Base-by-base conservation (phyloP, 1,140 invertebrate genomes). In the Leptoteleia sp. region DNA sequence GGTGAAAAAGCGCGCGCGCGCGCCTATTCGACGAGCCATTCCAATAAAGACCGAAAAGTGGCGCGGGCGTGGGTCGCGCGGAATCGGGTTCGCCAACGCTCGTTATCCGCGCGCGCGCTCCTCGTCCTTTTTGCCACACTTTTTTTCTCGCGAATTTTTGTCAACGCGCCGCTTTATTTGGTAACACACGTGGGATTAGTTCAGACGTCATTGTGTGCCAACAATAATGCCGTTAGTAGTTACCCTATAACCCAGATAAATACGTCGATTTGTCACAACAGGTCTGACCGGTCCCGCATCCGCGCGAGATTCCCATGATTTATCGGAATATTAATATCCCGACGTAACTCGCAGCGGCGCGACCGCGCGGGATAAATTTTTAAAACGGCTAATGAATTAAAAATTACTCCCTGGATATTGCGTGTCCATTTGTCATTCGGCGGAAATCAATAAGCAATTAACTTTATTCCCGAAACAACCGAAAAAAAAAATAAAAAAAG, bases 171-270 rank as follows among this genome's bases (percentile, higher is more conserved):
- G 31, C 71, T 80, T 59, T 75, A 79, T 75, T 79, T 75, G 77
- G 77, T 22, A 38, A 65, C 45, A 29, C 61, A 54, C 77, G 77
- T 73, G 62, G 72, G 78, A 76, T 61, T 76, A 54, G 50, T 73
- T 54, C 61, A 9, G 27, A 48, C 54, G 54, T 68, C 61, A 65
- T 70, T 48, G 68, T 45, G 35, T 12, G 42, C 47, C 38, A 47
- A 72, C 76, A 72, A 72, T 68, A 48, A 62, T 67, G 72, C 78
- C 65, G 78, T 80, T 76, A 62, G n/a, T n/a, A n/a, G 67, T 80
- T 80, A 80, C 78, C 78, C 72, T 70, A 55, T 80, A 80, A 80
- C 78, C 78, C 70, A 80, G 61, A 80, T 80, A 76, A 76, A 76
- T 52, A 65, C 62, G 29, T 70, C 68, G 55, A 80, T 80, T 80